phyloP scores from a whole-genome alignment of 2,113 vertebrate species.

The Saiga tatarica region DNA sequence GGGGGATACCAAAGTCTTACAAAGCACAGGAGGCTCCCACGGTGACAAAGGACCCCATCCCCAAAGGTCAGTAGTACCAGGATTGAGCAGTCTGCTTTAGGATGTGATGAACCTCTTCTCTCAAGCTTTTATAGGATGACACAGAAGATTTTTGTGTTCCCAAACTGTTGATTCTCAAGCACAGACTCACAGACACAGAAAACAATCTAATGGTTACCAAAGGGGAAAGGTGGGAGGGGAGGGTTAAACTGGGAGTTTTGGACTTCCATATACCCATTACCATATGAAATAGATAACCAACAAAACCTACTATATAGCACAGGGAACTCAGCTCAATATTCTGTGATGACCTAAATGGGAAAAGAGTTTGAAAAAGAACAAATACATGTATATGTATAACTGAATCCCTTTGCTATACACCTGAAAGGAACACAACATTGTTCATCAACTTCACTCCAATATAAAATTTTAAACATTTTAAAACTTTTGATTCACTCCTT shows the following conservation, averaged over 20 bases:
- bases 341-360: neutral
- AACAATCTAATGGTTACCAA: neutral
- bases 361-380: neutral
- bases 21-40: too few species aligned
- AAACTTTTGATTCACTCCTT: too few species aligned
- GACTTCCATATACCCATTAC: neutral
- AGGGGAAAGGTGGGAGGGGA: neutral
- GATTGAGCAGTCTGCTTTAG: neutral
- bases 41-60: fast-evolving
- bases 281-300: neutral
- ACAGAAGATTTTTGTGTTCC: neutral
- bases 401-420: neutral
- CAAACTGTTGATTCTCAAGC: neutral
- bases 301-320: neutral
- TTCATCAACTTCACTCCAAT: neutral
- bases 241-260: neutral
- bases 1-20: fast-evolving
- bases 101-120: fast-evolving
- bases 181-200: neutral
- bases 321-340: neutral
- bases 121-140: too few species aligned
- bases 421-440: neutral
- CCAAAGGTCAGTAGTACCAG: fast-evolving
- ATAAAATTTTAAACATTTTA: fast-evolving
- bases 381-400: neutral